These are phyloP conservation scores for Subanguina moxae DNA, from an alignment of 1,140 invertebrate species.

Conservation along the genomic window DNA sequence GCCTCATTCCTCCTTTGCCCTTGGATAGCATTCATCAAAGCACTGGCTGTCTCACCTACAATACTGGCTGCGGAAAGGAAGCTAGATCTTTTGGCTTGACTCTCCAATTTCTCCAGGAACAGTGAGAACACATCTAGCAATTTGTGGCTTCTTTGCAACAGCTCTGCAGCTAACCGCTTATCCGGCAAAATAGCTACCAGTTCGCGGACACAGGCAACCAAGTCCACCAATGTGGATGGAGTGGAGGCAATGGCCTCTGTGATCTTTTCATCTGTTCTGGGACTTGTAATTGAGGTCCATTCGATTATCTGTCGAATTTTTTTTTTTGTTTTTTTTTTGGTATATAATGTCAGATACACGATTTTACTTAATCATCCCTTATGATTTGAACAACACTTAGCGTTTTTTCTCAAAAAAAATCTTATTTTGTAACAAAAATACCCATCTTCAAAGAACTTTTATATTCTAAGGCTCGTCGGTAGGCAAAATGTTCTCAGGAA, in stretches of 20 bases:
- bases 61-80: slow-evolving; percentile 28
- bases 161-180: neutral
- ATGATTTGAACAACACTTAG: no score
- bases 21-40: slow-evolving; percentile 19
- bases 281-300: neutral
- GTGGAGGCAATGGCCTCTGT: slow-evolving; percentile 1
- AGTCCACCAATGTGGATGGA: slow-evolving; percentile 1
- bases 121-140: slow-evolving; percentile 6
- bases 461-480: no score
- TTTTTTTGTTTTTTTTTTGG: neutral
- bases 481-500: no score
- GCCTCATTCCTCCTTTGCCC: slow-evolving; percentile 6
- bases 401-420: no score
- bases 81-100: slow-evolving; percentile 14
- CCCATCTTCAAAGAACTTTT: no score
- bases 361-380: slow-evolving; percentile 2
- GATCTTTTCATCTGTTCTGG: neutral
- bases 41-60: slow-evolving; percentile 20
- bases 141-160: neutral
- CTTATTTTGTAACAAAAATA: no score
- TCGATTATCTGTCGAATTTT: neutral
- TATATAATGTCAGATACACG: no score
- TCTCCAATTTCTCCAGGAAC: slow-evolving; percentile 15
- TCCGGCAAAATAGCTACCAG: neutral
- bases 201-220: slow-evolving; percentile 10